These are phyloP conservation scores for Halictus rubicundus DNA, from an alignment of 1,140 invertebrate genomes.

Conservation along the genomic window DNA sequence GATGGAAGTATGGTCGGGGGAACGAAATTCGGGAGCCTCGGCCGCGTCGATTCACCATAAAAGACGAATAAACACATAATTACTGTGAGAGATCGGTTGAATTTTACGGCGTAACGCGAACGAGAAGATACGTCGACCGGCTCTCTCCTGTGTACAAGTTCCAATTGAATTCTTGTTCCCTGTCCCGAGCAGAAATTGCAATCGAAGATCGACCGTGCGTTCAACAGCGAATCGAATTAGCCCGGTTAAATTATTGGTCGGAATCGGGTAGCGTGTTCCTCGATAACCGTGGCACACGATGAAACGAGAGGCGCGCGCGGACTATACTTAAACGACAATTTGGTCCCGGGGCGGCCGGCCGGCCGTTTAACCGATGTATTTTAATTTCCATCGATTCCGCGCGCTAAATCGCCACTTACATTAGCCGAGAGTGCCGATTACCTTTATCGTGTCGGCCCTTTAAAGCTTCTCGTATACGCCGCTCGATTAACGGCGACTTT, in stretches of 20 bases:
- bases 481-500: constrained; percentile 55
- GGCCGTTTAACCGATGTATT: constrained; percentile 57
- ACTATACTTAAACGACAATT: constrained; percentile 58
- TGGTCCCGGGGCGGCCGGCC: constrained; percentile 5
- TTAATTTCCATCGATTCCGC: constrained; percentile 58
- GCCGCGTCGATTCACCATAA: too few species aligned
- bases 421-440: constrained; percentile 53
- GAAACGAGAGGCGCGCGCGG: constrained; percentile 31
- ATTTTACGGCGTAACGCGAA: neutral
- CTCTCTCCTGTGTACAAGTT: neutral
- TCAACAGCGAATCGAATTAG: constrained; percentile 40
- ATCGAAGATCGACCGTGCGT: constrained; percentile 3
- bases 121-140: neutral
- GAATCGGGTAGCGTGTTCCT: constrained; percentile 16
- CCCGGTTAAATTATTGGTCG: constrained; percentile 26
- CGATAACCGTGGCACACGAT: constrained; percentile 34
- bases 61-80: too few species aligned
- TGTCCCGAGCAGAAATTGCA: constrained; percentile 9
- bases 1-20: too few species aligned
- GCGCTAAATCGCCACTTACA: constrained; percentile 59
- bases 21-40: too few species aligned
- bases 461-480: constrained; percentile 25
- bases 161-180: neutral
- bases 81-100: neutral
- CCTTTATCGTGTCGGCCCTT: constrained; percentile 52